These are phyloP conservation scores for Sylvietta virens DNA, from an alignment of 2,113 vertebrate species.

Conservation along the genomic window DNA sequence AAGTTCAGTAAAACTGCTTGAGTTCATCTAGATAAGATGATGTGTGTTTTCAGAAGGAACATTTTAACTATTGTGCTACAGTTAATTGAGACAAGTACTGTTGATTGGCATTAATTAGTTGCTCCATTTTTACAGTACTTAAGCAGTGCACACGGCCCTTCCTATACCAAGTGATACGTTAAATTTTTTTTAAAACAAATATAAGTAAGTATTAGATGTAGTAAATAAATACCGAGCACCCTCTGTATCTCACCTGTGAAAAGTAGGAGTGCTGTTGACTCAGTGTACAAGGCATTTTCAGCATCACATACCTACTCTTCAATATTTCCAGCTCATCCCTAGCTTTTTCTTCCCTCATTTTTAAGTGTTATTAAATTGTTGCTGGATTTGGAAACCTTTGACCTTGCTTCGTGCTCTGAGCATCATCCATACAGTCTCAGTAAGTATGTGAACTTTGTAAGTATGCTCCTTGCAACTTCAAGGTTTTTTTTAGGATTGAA, in stretches of 20 bases:
- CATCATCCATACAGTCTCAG: background rate
- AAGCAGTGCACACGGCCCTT: background rate
- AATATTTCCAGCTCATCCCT: background rate
- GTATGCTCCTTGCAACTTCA: background rate
- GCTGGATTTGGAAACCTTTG: background rate
- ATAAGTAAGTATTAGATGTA: background rate
- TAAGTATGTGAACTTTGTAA: background rate
- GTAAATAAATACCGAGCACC: background rate
- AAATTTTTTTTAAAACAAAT: background rate
- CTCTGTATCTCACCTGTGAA: background rate
- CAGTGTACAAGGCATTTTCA: background rate
- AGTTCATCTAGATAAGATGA: background rate
- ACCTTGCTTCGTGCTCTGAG: background rate
- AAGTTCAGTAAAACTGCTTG: background rate
- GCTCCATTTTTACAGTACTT: background rate
- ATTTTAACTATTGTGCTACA: background rate
- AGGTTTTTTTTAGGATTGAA: background rate
- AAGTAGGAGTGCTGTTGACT: background rate
- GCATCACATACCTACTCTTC: background rate
- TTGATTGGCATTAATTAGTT: background rate
- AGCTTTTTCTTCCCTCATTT: background rate
- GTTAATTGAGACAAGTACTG: background rate
- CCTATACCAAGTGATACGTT: background rate
- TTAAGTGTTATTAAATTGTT: background rate
- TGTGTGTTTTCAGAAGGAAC: background rate